A percentile compares a stretch with the other conserved stretches of the same genome.
phyloP scores from a whole-genome alignment of 2,113 vertebrate species.

The Sminthopsis crassicaudata region DNA sequence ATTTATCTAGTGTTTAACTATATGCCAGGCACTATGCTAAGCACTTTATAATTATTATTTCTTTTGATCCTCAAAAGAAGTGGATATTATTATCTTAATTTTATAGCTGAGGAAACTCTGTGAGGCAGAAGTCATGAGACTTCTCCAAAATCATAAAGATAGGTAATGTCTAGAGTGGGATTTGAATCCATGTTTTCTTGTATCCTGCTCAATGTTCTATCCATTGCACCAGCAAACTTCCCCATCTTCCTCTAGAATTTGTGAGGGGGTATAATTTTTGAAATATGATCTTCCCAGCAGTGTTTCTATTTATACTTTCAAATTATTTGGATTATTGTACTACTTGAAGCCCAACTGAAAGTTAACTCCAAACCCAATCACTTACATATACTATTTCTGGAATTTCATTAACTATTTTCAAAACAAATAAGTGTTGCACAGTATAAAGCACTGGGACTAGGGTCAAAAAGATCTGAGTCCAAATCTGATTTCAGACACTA shows the following conservation, averaged over 20 bases:
- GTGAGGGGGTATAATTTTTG: conserved; percentile 77
- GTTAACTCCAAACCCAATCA: background rate
- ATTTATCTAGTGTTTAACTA: background rate
- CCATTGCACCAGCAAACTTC: background rate
- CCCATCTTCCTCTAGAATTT: conserved; percentile 55
- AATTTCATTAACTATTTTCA: background rate
- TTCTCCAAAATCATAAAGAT: background rate
- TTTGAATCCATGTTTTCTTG: background rate
- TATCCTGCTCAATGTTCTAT: background rate
- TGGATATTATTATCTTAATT: background rate
- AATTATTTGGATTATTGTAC: conserved; percentile 60
- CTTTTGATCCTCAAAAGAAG: background rate
- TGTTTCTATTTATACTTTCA: conserved; percentile 75
- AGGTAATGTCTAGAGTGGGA: background rate
- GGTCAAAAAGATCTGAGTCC: background rate
- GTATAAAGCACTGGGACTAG: background rate
- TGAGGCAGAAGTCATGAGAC: no score
- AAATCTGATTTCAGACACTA: background rate
- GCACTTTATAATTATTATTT: background rate
- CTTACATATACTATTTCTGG: background rate
- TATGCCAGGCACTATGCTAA: background rate
- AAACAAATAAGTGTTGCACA: background rate
- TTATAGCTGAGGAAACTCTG: background rate
- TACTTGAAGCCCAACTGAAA: background rate
- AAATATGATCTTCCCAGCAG: conserved; percentile 75